Percentiles rank a stretch among this genome's conserved stretches.
These are phyloP conservation scores for Delphinus delphis DNA, from an alignment of 2,113 vertebrate genomes.

Conservation along the genomic window DNA sequence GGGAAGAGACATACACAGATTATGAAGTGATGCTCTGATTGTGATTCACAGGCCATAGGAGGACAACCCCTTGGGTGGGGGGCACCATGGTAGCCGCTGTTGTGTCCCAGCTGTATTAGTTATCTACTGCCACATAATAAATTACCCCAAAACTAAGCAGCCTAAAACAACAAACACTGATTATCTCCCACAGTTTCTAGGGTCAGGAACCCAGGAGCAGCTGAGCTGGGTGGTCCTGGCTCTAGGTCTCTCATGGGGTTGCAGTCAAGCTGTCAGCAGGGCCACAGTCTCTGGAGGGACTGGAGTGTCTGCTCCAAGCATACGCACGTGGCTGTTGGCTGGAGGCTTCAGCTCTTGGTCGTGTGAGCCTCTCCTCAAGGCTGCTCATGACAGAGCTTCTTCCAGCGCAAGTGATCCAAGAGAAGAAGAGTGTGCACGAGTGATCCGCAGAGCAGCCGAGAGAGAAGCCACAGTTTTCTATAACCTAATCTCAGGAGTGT, in stretches of 20 bases:
- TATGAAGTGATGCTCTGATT: neutral
- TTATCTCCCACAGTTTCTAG: neutral
- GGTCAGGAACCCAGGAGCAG: neutral
- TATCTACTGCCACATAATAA: neutral
- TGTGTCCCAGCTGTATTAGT: neutral
- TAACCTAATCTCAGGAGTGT: neutral
- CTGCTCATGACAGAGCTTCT: neutral
- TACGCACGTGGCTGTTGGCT: neutral
- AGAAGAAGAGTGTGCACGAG: neutral
- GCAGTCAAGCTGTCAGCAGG: neutral
- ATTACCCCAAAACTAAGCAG: neutral
- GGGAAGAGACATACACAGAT: neutral
- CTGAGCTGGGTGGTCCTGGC: neutral
- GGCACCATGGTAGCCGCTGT: accelerated
- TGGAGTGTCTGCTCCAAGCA: neutral
- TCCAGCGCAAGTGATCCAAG: neutral
- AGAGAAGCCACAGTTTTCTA: neutral
- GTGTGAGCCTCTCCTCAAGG: neutral
- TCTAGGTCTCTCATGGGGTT: accelerated
- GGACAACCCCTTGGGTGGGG: neutral
- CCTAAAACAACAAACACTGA: neutral
- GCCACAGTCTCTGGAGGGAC: neutral
- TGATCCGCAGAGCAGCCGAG: neutral
- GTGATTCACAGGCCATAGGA: neutral
- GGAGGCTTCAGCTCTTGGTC: neutral